Percentiles rank a stretch among this genome's conserved stretches.
Conservation (phyloP, 2,113 vertebrate species). For the Dromiciops gliroides region DNA sequence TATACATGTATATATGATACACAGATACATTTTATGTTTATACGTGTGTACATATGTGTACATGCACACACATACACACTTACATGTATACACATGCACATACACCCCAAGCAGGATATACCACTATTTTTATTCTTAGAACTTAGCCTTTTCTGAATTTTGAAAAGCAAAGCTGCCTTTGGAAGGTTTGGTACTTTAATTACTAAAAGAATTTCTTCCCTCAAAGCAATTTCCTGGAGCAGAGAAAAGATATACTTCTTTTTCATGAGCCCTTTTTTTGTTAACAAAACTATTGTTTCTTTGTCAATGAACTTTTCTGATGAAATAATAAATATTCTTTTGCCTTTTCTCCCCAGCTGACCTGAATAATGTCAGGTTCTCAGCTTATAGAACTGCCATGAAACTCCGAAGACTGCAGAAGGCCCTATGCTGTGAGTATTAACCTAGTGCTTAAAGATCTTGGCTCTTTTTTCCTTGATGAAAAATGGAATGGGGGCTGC, state of each 20-base stretch:
- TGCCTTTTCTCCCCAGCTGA: constrained; percentile 85
- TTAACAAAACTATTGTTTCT: constrained; percentile 7
- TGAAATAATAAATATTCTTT: constrained; percentile 69
- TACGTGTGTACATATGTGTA: not conserved
- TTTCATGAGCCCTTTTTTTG: constrained; percentile 19
- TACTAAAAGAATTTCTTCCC: constrained; percentile 41
- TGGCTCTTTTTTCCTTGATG: constrained; percentile 10
- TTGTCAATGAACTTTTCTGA: constrained; percentile 39
- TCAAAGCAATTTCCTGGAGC: constrained; percentile 15
- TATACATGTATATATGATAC: not conserved
- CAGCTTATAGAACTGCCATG: constrained; percentile 98
- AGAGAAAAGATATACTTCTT: not conserved
- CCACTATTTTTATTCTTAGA: not conserved
- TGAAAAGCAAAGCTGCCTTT: not conserved
- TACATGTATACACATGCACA: not conserved
- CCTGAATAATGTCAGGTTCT: constrained; percentile 99
- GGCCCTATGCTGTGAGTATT: constrained; percentile 96
- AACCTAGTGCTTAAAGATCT: not conserved
- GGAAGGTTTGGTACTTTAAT: not conserved
- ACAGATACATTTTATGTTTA: no score
- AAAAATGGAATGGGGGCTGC: constrained; percentile 32
- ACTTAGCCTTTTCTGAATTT: constrained; percentile 3
- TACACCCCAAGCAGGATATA: not conserved
- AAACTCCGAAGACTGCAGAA: constrained; percentile 98
- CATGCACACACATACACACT: no score